Base-by-base conservation (phyloP, 1,140 invertebrate genomes). In the Stegodyphus mimosarum region DNA sequence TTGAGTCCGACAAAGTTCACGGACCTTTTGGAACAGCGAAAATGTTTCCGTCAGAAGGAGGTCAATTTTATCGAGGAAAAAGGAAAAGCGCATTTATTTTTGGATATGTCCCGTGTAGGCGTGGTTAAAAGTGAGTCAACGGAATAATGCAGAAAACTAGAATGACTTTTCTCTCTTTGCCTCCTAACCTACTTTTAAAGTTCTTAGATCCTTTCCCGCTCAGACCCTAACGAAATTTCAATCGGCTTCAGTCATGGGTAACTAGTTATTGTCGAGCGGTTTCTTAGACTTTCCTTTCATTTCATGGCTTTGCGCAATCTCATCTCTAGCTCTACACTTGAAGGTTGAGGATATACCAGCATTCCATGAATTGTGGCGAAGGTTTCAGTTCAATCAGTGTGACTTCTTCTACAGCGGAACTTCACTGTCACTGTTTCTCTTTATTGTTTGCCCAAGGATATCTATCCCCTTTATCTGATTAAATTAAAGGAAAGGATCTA, bases 1-100 rank as follows among this genome's bases (percentile, higher is more conserved):
- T 83, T 64, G 79, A 74, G 55, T 83, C 69, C 70, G 52, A 52
- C 79, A 83, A 74, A 33, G 79, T 83, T 83, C 79, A 83, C 79
- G 79, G 79, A 83, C 79, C 79, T 83, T 74, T 66, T 48, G 55
- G 71, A 48, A 74, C 53, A 72, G 71, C 33, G 33, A 72, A 66
- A 83, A 63, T 67, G 69, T 48, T 83, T 73, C 70, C 15, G 7
- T 74, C 49, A 50, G 53, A 77, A 83, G 52, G 71, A 83, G 79
- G 79, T 83, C 79, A 83, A n/a, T 83, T 83, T 83, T 73, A 51
- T 83, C 49, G 17, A 83, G 70, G 79, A 83, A 83, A 80, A 83
- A 83, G 71, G 70, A 74, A 74, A 83, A 83, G 33, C 33, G 1
- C 33, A 33, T 80, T 80, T 83, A 83, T 83, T 83, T 83, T 83